Conservation (phyloP, 2,797 vertebrate genomes). For the Mus spretus region DNA sequence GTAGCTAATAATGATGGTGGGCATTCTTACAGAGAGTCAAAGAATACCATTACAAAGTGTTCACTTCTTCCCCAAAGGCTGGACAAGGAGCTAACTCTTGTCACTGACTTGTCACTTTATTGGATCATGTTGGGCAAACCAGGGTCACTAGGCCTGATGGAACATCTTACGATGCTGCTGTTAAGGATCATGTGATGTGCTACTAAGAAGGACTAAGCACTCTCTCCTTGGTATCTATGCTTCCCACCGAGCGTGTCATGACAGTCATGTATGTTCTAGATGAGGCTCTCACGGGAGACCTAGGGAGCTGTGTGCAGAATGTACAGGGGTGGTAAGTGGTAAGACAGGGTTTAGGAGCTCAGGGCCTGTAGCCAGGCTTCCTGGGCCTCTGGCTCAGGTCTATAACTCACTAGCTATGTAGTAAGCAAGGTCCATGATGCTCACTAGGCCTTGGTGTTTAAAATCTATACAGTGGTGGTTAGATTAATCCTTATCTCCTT, state of each 20-base stretch:
- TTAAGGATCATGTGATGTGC: neutral
- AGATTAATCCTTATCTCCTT: neutral
- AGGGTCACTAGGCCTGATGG: neutral
- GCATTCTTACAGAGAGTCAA: neutral
- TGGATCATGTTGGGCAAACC: neutral
- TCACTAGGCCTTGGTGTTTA: neutral
- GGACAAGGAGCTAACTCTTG: neutral
- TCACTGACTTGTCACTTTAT: neutral
- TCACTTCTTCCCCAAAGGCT: neutral
- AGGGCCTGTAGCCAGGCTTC: neutral
- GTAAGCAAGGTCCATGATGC: neutral
- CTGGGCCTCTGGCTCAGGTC: neutral
- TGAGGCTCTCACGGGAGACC: neutral
- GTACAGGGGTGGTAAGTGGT: accelerated
- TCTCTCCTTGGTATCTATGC: neutral
- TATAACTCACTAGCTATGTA: neutral
- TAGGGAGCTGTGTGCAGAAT: neutral
- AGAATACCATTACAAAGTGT: neutral
- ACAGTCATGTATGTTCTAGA: neutral
- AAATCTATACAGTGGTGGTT: neutral
- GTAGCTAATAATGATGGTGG: too few species aligned
- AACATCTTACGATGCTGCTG: neutral
- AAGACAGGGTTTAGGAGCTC: neutral
- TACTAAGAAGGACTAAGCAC: neutral
- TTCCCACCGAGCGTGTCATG: neutral